Conservation (phyloP, 2,113 vertebrate species). For the Rallus limicola region DNA sequence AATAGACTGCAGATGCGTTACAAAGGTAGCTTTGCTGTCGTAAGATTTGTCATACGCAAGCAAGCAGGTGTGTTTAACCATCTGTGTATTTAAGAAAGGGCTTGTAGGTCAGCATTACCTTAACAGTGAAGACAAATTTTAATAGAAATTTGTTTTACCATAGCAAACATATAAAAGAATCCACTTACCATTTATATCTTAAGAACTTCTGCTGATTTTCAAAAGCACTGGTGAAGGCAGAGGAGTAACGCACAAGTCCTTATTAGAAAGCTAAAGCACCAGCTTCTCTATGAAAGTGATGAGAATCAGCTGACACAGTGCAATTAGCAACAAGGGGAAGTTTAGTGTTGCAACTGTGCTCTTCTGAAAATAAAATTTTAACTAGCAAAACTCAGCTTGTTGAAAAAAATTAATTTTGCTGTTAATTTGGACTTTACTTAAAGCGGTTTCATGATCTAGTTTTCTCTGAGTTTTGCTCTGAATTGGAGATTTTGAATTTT, state of each 20-base stretch:
- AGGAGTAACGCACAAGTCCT: slow-evolving; percentile 4
- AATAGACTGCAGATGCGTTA: background rate
- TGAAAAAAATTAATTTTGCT: background rate
- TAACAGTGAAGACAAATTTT: background rate
- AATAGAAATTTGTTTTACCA: background rate
- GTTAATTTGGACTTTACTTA: background rate
- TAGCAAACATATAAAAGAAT: background rate
- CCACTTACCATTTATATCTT: slow-evolving; percentile 37
- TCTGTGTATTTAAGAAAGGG: background rate
- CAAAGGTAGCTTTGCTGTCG: accelerated
- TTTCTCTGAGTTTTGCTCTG: background rate
- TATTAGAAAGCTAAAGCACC: slow-evolving; percentile 48
- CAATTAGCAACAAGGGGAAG: slow-evolving; percentile 31
- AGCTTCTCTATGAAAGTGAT: background rate
- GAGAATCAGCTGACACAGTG: slow-evolving; percentile 11
- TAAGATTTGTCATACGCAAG: background rate
- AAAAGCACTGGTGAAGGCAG: background rate
- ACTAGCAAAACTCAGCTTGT: background rate
- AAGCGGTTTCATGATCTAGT: background rate
- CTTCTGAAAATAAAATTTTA: background rate
- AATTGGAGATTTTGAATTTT: background rate
- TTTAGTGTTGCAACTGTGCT: slow-evolving; percentile 26
- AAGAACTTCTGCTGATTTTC: background rate
- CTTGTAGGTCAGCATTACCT: background rate
- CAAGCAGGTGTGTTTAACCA: background rate